Evolutionary conservation across 92 coral and sea anemone genomes (phyloP).

Genomic region (Galaxea fascicularis): DNA sequence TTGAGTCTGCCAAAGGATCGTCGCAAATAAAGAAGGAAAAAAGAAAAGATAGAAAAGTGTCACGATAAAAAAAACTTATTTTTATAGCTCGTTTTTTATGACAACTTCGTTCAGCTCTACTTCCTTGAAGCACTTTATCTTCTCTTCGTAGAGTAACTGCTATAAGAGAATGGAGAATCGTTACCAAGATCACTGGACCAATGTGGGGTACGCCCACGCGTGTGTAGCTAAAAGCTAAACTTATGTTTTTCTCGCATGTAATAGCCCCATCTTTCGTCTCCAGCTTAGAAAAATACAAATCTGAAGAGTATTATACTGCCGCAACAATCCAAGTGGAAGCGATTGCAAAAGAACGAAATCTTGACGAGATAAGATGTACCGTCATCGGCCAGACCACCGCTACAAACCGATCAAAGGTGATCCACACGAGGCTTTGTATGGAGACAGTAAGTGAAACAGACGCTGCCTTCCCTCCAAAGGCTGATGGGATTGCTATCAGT

Average conservation of each 20-base stretch:
- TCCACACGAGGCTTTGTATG: background rate
- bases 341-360: background rate
- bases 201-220: no score
- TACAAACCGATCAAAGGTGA: conserved; percentile 3
- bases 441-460: background rate
- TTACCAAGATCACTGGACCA: no score
- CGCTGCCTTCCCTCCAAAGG: background rate
- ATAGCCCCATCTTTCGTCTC: no score
- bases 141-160: background rate
- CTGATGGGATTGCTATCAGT: background rate
- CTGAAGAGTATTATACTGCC: no score
- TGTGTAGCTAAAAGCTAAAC: no score
- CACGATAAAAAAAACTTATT: background rate
- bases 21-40: background rate
- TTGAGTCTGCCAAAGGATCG: background rate
- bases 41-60: background rate
- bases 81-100: background rate
- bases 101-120: background rate
- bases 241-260: no score
- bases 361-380: background rate
- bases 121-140: background rate
- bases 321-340: no score
- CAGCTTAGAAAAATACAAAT: no score
- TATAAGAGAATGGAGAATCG: background rate
- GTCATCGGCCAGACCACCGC: background rate